phyloP scores from a whole-genome alignment of 2,113 vertebrate species.

The Platysteira castanea region DNA sequence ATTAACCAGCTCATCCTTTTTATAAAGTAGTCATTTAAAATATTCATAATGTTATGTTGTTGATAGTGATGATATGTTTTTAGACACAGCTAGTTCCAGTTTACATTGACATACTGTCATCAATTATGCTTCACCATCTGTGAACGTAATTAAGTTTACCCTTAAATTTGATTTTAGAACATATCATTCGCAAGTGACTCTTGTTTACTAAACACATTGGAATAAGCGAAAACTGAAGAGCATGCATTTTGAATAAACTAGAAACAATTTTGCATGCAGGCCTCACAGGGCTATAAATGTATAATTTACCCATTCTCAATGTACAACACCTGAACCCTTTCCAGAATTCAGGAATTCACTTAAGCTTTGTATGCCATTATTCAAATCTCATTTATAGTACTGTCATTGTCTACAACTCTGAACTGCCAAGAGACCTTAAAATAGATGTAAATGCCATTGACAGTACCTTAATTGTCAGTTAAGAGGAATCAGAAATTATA shows the following conservation, averaged over 20 bases:
- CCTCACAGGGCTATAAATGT: neutral
- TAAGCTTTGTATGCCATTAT: neutral
- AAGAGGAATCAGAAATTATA: neutral
- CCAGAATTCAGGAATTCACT: neutral
- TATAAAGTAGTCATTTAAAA: slow-evolving; percentile 24
- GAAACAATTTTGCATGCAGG: neutral
- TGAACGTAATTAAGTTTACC: slow-evolving; percentile 72
- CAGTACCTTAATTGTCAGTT: neutral
- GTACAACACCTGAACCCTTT: neutral
- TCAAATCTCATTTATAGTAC: neutral
- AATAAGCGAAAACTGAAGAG: slow-evolving; percentile 43
- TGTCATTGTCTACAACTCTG: neutral
- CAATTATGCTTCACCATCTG: slow-evolving; percentile 75
- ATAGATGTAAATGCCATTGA: neutral
- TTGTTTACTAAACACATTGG: slow-evolving; percentile 66
- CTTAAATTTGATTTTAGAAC: slow-evolving; percentile 72
- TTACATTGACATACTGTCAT: slow-evolving; percentile 68
- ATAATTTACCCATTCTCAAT: neutral
- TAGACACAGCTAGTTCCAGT: slow-evolving; percentile 67
- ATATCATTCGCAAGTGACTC: slow-evolving; percentile 65
- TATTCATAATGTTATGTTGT: slow-evolving; percentile 48
- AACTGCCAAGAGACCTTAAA: neutral
- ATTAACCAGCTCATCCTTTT: slow-evolving; percentile 3
- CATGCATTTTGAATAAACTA: slow-evolving; percentile 6
- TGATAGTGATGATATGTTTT: slow-evolving; percentile 59